Evolutionary conservation across 2,797 vertebrate species (phyloP).

Genomic region (Malurus leucopterus): DNA sequence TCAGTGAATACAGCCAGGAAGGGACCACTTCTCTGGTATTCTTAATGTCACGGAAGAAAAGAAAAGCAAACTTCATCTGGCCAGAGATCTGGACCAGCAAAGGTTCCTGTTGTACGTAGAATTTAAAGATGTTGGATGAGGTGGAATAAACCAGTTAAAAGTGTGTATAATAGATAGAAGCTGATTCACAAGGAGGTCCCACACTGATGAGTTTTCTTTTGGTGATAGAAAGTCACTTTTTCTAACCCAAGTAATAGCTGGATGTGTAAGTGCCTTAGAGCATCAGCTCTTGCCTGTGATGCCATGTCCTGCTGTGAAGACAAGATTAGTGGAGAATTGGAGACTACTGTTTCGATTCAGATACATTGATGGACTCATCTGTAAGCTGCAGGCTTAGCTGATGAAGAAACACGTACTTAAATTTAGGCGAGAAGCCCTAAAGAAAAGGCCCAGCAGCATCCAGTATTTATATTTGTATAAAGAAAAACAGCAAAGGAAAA

Average conservation of each 20-base stretch:
- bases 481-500: neutral
- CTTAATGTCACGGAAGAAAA: neutral
- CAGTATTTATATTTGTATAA: neutral
- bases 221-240: neutral
- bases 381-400: slow-evolving; percentile 14
- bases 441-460: neutral
- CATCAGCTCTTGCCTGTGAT: neutral
- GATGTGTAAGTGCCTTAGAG: neutral
- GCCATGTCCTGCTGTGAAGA: slow-evolving; percentile 1
- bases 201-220: neutral
- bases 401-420: slow-evolving; percentile 25
- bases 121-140: neutral
- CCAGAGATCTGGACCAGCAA: neutral
- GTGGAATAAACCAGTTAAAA: neutral
- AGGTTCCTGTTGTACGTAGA: neutral
- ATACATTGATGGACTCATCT: neutral
- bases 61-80: neutral
- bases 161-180: neutral
- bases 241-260: neutral
- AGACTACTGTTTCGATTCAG: slow-evolving; percentile 18
- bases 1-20: neutral
- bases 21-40: neutral
- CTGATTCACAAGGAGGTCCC: neutral
- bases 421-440: neutral
- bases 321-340: slow-evolving; percentile 29